phyloP scores from a whole-genome alignment of 2,113 vertebrate genomes.

The Ranitomeya variabilis region DNA sequence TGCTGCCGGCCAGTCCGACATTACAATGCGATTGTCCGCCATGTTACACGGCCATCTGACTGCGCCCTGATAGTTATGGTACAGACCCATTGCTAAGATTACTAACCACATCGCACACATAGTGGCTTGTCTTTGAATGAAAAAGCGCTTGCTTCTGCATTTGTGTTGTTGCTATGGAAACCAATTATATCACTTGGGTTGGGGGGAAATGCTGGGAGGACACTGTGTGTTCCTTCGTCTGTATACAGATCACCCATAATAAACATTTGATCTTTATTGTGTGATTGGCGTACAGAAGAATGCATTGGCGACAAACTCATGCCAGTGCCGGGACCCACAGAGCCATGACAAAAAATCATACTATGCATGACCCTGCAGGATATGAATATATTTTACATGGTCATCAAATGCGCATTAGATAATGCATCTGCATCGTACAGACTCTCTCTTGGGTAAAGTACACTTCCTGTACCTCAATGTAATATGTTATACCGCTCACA shows the following conservation, averaged over 20 bases:
- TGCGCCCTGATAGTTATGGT: not conserved
- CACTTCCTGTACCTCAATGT: not conserved
- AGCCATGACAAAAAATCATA: not conserved
- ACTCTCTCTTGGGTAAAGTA: not conserved
- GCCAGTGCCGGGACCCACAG: not conserved
- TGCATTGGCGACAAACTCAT: not conserved
- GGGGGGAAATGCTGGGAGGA: not conserved
- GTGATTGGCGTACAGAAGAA: not conserved
- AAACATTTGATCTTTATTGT: not conserved
- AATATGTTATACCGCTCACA: not conserved
- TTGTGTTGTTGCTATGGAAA: conserved; percentile 4
- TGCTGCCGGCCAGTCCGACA: too few relatives aligned
- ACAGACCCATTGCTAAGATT: not conserved
- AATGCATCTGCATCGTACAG: not conserved
- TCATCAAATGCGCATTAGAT: not conserved
- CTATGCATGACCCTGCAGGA: not conserved
- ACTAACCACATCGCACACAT: not conserved
- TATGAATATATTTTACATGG: not conserved
- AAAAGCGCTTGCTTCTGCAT: not conserved
- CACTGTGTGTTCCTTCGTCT: not conserved
- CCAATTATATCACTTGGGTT: not conserved
- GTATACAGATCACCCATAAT: not conserved
- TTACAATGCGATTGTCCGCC: too few relatives aligned
- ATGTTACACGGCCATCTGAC: too few relatives aligned
- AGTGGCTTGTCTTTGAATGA: not conserved